These are phyloP conservation scores for Ctena decussata DNA, from an alignment of 2,888 invertebrate genomes.

Conservation along the genomic window DNA sequence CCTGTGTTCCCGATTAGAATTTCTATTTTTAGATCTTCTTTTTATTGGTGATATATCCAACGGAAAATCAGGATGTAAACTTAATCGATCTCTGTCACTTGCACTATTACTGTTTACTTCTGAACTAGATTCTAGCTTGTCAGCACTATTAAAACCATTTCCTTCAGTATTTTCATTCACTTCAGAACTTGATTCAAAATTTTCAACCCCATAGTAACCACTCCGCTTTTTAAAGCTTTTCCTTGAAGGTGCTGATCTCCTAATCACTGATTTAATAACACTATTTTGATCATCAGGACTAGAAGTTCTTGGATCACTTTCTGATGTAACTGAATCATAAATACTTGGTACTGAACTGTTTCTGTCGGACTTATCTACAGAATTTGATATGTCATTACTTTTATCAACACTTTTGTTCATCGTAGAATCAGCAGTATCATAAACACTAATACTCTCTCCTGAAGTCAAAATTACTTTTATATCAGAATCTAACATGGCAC, in stretches of 20 bases:
- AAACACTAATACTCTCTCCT: constrained; percentile 15
- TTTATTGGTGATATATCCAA: constrained; percentile 60
- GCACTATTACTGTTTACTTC: neutral
- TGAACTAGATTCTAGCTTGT: neutral
- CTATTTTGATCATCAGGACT: neutral
- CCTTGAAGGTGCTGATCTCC: neutral
- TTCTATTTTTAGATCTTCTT: constrained; percentile 17
- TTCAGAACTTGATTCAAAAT: neutral
- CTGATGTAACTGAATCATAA: neutral
- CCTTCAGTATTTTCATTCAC: neutral
- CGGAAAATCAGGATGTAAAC: constrained; percentile 30
- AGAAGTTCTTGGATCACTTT: constrained; percentile 6
- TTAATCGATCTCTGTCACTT: neutral
- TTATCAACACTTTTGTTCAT: neutral
- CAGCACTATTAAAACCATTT: neutral
- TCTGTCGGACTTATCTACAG: neutral
- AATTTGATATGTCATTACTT: too few relatives aligned
- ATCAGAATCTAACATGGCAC: neutral
- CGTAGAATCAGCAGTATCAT: constrained; percentile 32
- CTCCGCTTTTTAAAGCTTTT: neutral
- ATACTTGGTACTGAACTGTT: neutral
- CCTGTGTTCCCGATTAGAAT: constrained; percentile 3
- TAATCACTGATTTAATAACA: neutral
- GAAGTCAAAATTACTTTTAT: neutral
- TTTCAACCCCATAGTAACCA: neutral